Evolutionary conservation across 2,797 vertebrate species (phyloP), one percentile per base, ranked within the genome.

Genomic region (Microctenopoma stevenorrisi): DNA sequence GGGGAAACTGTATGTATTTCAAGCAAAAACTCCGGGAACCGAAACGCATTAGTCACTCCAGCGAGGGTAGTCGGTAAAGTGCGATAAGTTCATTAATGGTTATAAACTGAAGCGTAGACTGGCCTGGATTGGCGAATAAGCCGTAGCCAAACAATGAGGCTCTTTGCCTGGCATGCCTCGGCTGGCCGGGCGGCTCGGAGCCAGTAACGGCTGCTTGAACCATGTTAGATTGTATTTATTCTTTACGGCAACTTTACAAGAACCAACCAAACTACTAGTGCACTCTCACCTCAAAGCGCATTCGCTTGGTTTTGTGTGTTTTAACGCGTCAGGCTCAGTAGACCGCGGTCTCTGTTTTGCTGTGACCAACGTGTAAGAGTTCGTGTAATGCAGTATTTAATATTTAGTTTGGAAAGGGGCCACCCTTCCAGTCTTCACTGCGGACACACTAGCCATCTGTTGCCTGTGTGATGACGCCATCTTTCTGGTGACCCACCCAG

Each of bases 381-480:
- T 0, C n/a, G 33, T 18, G 5, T 15, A 18, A 18, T 25, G 2
- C 13, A 18, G 15, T 50, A 2, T 46, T 5, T 4, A 22, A 56
- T 72, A 64, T 78, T 67, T 60, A 51, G 68, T 84, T 82, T 82
- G 81, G 76, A 74, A 33, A 54, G 48, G 72, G 83, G 86, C 88
- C 89, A 88, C 85, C 85, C 86, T 84, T 83, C 83, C 85, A 68
- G 88, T 84, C 86, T 85, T 83, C 89, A 89, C 85, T 90, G 91
- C 91, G 88, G 90, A 92, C 88, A 89, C 89, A 91, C 86, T 87
- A 76, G 90, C 90, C 93, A 94, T 94, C 93, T 94, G 94, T 94
- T 94, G 93, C 92, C 91, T 86, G 40, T 86, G 87, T 89, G 85
- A 86, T 91, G 93, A 93, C 92, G 93, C 92, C 93, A 94, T 94